Percentiles rank a stretch among this genome's conserved stretches.
phyloP scores from a whole-genome alignment of 2,888 invertebrate genomes.

The Steromphala cineraria region DNA sequence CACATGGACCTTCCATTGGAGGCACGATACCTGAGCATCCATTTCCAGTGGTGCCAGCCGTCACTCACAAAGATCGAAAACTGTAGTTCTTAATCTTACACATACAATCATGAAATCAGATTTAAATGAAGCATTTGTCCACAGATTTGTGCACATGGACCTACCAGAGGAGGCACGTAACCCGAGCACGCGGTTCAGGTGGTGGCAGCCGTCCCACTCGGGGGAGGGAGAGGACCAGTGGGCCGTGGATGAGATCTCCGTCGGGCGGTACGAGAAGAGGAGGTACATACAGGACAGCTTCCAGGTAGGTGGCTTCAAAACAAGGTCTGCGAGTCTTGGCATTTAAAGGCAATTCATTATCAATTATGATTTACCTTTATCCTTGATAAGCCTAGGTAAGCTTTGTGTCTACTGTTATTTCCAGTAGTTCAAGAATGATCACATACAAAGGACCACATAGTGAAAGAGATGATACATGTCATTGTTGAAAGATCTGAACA shows the following conservation, averaged over 20 bases:
- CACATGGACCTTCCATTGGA: slow-evolving; percentile 68
- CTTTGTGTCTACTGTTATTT: too few species aligned
- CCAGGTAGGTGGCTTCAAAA: slow-evolving; percentile 50
- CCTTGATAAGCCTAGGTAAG: too few species aligned
- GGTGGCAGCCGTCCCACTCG: slow-evolving; percentile 76
- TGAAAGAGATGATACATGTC: too few species aligned
- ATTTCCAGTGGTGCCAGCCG: slow-evolving; percentile 76
- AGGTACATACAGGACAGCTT: slow-evolving; percentile 64
- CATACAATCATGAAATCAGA: too few species aligned
- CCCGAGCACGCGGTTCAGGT: slow-evolving; percentile 70
- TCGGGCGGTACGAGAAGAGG: slow-evolving; percentile 62
- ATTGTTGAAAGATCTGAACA: too few species aligned
- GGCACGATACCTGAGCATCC: slow-evolving; percentile 67
- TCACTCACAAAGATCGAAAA: too few species aligned
- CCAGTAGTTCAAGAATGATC: too few species aligned
- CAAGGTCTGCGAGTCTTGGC: too few species aligned
- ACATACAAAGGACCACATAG: too few species aligned
- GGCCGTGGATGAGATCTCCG: slow-evolving; percentile 75
- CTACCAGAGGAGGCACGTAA: slow-evolving; percentile 70
- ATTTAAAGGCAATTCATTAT: too few species aligned
- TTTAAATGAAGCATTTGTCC: neutral
- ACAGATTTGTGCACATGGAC: slow-evolving; percentile 69
- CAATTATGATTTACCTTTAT: too few species aligned
- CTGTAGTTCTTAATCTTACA: too few species aligned
- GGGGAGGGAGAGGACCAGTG: slow-evolving; percentile 75